Conservation (phyloP, 2,797 vertebrate genomes). For the Sebastiscus tertius region DNA sequence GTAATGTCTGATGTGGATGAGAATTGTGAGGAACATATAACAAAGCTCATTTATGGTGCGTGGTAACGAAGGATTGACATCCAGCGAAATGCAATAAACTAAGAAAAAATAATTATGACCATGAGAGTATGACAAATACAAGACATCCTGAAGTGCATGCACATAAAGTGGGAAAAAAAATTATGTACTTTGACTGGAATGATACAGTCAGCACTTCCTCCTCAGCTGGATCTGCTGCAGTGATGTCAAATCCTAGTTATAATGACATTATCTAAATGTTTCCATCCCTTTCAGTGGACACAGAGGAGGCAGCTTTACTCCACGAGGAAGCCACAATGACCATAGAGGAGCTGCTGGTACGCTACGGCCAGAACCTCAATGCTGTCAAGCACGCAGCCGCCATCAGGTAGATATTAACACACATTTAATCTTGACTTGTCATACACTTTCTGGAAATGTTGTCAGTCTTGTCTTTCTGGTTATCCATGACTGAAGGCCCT, state of each 20-base stretch:
- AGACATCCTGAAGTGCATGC: neutral
- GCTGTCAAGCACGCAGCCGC: constrained; percentile 85
- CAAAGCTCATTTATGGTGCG: neutral
- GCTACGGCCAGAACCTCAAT: constrained; percentile 93
- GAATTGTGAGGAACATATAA: neutral
- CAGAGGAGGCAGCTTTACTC: constrained; percentile 94
- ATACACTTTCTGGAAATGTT: neutral
- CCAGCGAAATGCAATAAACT: neutral
- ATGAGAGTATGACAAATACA: neutral
- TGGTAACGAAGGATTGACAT: neutral
- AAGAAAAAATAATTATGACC: neutral
- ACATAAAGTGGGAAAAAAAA: neutral
- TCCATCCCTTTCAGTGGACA: constrained; percentile 87
- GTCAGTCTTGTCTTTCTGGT: neutral
- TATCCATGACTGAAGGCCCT: neutral
- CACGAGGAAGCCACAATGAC: constrained; percentile 99
- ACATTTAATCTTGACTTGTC: neutral
- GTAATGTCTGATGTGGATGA: neutral
- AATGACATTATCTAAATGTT: neutral
- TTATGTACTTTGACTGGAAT: no score
- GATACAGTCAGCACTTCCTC: no score
- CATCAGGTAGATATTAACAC: constrained; percentile 54
- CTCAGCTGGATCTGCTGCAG: no score
- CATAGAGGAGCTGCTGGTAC: constrained; percentile 96
- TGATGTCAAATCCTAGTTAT: neutral